Evolutionary conservation across 2,113 vertebrate genomes (phyloP).

Genomic region (Passer domesticus): DNA sequence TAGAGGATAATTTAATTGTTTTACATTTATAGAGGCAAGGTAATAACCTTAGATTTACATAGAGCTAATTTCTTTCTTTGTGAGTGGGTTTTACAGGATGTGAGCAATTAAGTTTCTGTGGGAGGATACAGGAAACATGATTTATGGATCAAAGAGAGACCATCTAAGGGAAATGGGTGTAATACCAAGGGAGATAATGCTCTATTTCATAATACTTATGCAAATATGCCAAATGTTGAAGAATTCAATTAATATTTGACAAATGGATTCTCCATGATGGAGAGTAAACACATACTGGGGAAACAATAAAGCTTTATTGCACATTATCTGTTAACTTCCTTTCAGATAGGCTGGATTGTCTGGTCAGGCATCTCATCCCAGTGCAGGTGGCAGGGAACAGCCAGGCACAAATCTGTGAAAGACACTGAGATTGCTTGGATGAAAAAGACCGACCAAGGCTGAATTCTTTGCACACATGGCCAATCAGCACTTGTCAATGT

Average conservation of each 20-base stretch:
- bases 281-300: constrained; percentile 45
- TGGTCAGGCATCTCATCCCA: constrained; percentile 8
- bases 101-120: constrained; percentile 57
- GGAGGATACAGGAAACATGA: constrained; percentile 56
- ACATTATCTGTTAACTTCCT: constrained; percentile 1
- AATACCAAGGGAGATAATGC: constrained; percentile 47
- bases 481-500: not conserved
- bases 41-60: constrained; percentile 61
- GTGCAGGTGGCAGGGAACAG: constrained; percentile 37
- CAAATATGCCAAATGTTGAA: constrained; percentile 66
- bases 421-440: not conserved
- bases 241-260: constrained; percentile 68
- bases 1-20: constrained; percentile 48
- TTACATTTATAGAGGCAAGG: constrained; percentile 25
- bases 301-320: constrained; percentile 16
- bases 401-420: not conserved
- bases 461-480: not conserved
- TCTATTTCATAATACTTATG: constrained; percentile 61
- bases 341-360: not conserved
- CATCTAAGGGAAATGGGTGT: constrained; percentile 47
- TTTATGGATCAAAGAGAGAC: constrained; percentile 60
- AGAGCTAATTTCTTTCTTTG: constrained; percentile 58
- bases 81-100: constrained; percentile 32
- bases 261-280: constrained; percentile 46
- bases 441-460: not conserved